These are phyloP conservation scores for Rhinoraja longicauda DNA, from an alignment of 2,797 vertebrate genomes.

Conservation along the genomic window DNA sequence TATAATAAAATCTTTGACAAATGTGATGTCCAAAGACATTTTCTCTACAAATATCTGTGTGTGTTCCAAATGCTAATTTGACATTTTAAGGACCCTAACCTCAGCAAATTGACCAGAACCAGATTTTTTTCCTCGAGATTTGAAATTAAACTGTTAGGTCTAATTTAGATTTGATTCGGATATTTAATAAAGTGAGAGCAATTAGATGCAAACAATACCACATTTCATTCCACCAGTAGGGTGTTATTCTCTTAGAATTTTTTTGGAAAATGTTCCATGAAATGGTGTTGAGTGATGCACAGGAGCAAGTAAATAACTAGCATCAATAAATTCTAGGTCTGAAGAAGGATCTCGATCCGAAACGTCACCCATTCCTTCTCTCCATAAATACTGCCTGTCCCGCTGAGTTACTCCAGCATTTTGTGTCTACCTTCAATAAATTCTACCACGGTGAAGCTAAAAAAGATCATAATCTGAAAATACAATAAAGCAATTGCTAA, in stretches of 20 bases:
- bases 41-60: too few relatives aligned
- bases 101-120: too few relatives aligned
- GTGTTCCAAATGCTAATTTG: too few relatives aligned
- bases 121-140: not conserved
- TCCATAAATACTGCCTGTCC: too few relatives aligned
- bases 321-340: not conserved
- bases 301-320: not conserved
- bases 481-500: not conserved
- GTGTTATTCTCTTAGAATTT: not conserved
- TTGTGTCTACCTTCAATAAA: not conserved
- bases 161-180: not conserved
- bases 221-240: not conserved
- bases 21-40: too few relatives aligned
- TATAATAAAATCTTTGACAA: too few relatives aligned
- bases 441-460: not conserved
- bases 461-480: not conserved
- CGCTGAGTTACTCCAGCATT: too few relatives aligned
- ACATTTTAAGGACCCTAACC: too few relatives aligned
- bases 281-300: not conserved
- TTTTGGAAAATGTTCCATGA: not conserved
- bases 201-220: not conserved
- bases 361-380: too few relatives aligned
- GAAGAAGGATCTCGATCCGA: too few relatives aligned
- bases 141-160: too few relatives aligned
- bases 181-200: not conserved